phyloP scores from a whole-genome alignment of 2,797 vertebrate species.

The Poliocrania exsul region DNA sequence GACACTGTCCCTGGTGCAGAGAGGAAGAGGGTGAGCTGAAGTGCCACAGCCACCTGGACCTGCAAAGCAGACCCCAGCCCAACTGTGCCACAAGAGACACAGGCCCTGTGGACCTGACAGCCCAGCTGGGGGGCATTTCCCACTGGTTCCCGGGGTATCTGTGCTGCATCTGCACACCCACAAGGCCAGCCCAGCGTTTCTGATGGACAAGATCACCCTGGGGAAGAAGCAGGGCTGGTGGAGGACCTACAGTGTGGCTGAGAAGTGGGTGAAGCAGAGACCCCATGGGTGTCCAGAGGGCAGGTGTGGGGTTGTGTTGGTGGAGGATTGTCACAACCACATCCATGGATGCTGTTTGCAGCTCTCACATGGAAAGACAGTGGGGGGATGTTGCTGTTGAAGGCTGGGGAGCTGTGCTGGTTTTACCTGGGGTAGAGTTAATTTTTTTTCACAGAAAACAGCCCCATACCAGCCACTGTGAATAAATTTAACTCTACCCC shows the following conservation, averaged over 20 bases:
- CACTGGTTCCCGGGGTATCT: neutral
- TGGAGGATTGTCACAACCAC: neutral
- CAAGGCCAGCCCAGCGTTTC: fast-evolving
- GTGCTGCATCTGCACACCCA: neutral
- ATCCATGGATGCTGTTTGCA: neutral
- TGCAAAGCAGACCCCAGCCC: neutral
- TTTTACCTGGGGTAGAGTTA: neutral
- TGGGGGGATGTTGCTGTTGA: neutral
- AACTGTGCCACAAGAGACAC: neutral
- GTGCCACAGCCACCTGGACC: fast-evolving
- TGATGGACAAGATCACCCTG: neutral
- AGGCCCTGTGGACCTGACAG: neutral
- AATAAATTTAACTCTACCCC: neutral
- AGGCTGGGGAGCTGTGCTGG: neutral
- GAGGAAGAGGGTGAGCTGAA: neutral
- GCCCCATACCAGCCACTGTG: neutral
- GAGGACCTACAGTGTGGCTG: fast-evolving
- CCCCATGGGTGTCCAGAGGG: neutral
- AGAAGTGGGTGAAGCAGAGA: neutral
- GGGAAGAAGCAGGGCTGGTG: neutral
- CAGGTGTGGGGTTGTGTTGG: neutral
- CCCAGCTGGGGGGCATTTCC: neutral
- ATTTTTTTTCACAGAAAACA: neutral
- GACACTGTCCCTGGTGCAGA: fast-evolving
- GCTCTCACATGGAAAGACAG: neutral